Percentiles rank a stretch among this genome's conserved stretches.
Evolutionary conservation across 2,113 vertebrate species (phyloP).

Genomic region (Paradisaea rubra): DNA sequence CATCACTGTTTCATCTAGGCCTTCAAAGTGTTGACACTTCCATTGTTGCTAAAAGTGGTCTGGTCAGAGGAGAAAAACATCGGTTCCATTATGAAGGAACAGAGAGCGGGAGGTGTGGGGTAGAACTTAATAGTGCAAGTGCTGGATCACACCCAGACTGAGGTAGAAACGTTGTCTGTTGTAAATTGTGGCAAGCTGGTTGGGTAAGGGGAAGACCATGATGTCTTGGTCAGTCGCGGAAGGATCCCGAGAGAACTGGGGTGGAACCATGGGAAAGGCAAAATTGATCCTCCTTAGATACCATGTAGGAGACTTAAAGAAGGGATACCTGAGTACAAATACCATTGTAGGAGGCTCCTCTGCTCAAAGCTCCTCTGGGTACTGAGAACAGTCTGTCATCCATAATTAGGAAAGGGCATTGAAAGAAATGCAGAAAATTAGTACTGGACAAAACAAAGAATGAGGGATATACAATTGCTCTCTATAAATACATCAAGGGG

Average conservation of each 20-base stretch:
- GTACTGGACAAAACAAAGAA: constrained; percentile 5
- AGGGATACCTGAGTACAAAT: not conserved
- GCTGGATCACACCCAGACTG: not conserved
- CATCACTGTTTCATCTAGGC: not conserved
- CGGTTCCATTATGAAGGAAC: not conserved
- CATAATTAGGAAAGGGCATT: not conserved
- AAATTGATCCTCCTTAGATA: not conserved
- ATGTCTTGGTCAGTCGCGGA: not conserved
- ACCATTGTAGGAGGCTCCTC: not conserved
- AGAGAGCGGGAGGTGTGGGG: not conserved
- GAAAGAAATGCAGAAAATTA: not conserved
- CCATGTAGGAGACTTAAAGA: not conserved
- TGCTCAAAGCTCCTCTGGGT: not conserved
- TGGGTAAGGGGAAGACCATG: not conserved
- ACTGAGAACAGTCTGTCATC: not conserved
- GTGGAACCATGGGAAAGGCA: not conserved
- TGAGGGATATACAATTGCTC: constrained; percentile 8
- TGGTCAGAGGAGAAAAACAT: not conserved
- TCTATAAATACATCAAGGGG: constrained; percentile 53
- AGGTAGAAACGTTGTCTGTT: not conserved
- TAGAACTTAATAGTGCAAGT: not conserved
- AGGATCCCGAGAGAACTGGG: not conserved
- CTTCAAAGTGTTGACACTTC: not conserved
- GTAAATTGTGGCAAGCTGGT: not conserved
- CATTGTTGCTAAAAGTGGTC: not conserved